A percentile compares a stretch with the other conserved stretches of the same genome.
These are phyloP conservation scores for Microplitis demolitor DNA, from an alignment of 1,140 invertebrate species.

Conservation along the genomic window DNA sequence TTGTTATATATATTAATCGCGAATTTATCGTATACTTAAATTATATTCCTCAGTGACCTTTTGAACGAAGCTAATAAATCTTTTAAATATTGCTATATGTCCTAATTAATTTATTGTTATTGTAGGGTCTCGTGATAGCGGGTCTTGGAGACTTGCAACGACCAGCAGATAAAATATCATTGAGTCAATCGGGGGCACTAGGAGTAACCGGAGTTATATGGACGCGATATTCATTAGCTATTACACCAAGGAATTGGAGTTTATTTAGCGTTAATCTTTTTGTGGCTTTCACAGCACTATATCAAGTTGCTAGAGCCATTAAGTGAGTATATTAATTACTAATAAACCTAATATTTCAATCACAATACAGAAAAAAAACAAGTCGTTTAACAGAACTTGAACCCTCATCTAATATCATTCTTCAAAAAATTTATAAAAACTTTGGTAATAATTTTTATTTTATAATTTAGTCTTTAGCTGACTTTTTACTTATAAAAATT, in stretches of 20 bases:
- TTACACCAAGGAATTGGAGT: conserved; percentile 92
- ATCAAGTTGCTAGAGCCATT: conserved; percentile 76
- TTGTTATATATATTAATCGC: conserved; percentile 24
- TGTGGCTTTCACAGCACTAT: conserved; percentile 82
- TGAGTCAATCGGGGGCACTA: conserved; percentile 83
- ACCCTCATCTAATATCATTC: too few relatives aligned
- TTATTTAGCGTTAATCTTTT: conserved; percentile 94
- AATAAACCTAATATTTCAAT: too few relatives aligned
- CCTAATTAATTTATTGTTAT: conserved; percentile 34
- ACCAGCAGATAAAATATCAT: conserved; percentile 88
- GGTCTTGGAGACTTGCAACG: conserved; percentile 90
- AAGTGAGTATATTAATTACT: conserved; percentile 51
- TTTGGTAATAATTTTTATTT: too few relatives aligned
- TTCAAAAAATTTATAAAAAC: too few relatives aligned
- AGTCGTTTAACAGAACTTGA: too few relatives aligned
- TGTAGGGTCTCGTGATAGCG: conserved; percentile 83
- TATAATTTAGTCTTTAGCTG: too few relatives aligned
- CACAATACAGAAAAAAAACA: too few relatives aligned
- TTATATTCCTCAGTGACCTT: too few relatives aligned
- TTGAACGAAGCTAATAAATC: too few relatives aligned
- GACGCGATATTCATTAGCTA: conserved; percentile 90
- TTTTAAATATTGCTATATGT: too few relatives aligned
- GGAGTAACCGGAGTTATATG: conserved; percentile 78
- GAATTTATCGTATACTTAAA: too few relatives aligned
- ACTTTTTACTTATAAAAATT: too few relatives aligned